phyloP scores from a whole-genome alignment of 23 tunicate genomes.

The Clavelina lepadiformis region DNA sequence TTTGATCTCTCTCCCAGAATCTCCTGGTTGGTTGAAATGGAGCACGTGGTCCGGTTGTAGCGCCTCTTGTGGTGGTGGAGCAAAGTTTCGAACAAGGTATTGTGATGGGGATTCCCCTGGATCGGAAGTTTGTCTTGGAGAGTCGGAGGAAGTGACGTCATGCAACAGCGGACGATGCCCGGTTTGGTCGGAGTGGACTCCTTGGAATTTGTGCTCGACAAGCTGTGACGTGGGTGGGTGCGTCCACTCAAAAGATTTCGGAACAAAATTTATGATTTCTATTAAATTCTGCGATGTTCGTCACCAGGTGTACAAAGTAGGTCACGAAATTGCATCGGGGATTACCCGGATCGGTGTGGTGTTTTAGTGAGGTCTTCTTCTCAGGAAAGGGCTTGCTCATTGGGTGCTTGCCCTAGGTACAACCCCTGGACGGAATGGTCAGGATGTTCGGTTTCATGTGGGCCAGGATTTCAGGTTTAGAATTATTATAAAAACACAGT shows the following conservation, averaged over 20 bases:
- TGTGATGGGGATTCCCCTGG: constrained; percentile 64
- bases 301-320: constrained; percentile 9
- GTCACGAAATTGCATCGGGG: constrained; percentile 46
- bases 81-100: constrained; percentile 34
- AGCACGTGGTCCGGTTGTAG: constrained; percentile 62
- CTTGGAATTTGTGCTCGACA: constrained; percentile 52
- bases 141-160: constrained; percentile 8
- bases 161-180: constrained; percentile 71
- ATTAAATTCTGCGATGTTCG: not conserved
- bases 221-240: constrained; percentile 44
- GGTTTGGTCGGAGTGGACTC: constrained; percentile 46
- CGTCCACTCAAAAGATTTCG: too few relatives aligned
- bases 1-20: too few relatives aligned
- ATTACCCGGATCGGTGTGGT: constrained; percentile 53
- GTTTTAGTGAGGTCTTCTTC: constrained; percentile 21
- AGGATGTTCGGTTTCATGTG: constrained; percentile 38
- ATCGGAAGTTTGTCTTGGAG: constrained; percentile 61
- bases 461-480: constrained; percentile 41
- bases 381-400: constrained; percentile 18
- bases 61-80: constrained; percentile 69
- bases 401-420: constrained; percentile 42
- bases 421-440: constrained; percentile 33
- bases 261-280: not conserved
- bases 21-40: constrained; percentile 84
- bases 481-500: not conserved